These are phyloP conservation scores for Siniperca undulata DNA, from an alignment of 2,797 vertebrate species.

Conservation along the genomic window DNA sequence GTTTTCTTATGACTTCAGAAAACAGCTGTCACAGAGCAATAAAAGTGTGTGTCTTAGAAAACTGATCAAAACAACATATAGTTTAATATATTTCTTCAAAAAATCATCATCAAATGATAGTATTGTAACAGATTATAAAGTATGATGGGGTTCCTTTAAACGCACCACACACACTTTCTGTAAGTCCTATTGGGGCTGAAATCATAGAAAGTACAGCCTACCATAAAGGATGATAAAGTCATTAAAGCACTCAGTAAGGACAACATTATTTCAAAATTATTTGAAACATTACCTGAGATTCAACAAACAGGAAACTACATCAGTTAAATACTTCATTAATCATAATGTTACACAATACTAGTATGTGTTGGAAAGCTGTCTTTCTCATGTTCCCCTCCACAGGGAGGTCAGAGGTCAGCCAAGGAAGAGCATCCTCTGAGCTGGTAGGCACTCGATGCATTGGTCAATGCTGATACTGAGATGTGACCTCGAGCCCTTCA, in stretches of 20 bases:
- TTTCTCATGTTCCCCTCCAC: background rate
- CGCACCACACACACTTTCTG: background rate
- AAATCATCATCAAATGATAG: too few species aligned
- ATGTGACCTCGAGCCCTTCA: background rate
- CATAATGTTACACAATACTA: background rate
- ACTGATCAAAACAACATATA: background rate
- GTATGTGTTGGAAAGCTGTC: background rate
- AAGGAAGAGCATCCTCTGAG: background rate
- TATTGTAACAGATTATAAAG: background rate
- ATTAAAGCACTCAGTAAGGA: background rate
- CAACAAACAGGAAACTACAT: background rate
- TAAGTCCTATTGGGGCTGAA: too few species aligned
- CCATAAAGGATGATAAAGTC: background rate
- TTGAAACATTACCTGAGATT: background rate
- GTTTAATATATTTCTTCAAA: background rate
- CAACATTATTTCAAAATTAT: background rate
- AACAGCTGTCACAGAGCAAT: constrained; percentile 29
- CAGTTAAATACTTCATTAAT: background rate
- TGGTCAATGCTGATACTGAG: background rate
- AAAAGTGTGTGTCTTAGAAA: constrained; percentile 1
- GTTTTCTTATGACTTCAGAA: background rate
- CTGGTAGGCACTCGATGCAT: background rate
- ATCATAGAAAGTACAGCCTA: background rate
- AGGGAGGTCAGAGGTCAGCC: constrained; percentile 7
- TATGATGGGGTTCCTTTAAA: background rate